These are phyloP conservation scores for Gracilinanus agilis DNA, from an alignment of 2,113 vertebrate genomes.

Conservation along the genomic window DNA sequence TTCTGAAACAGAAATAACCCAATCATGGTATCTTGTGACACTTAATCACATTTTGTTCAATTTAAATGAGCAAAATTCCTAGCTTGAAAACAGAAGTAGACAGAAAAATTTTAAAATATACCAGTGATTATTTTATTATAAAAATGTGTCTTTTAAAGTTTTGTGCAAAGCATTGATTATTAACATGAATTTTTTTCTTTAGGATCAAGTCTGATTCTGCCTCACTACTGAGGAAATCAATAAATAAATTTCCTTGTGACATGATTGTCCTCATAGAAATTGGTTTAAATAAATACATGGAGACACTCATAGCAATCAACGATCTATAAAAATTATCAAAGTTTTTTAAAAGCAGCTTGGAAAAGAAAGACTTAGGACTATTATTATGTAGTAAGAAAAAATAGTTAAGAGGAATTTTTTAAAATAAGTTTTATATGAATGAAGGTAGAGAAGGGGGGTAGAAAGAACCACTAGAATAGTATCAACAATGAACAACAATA, in stretches of 20 bases:
- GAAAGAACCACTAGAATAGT: neutral
- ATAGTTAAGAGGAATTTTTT: neutral
- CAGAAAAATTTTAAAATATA: neutral
- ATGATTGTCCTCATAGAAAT: neutral
- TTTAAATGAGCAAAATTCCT: neutral
- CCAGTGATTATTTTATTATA: neutral
- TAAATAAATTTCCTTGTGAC: neutral
- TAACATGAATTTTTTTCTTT: constrained; percentile 13
- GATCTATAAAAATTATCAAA: constrained; percentile 38
- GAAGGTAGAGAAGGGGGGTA: neutral
- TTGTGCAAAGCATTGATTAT: neutral
- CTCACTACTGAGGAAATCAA: neutral
- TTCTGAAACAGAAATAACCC: constrained; percentile 19
- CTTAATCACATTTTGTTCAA: neutral
- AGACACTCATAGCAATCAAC: neutral
- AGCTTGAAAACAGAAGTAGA: neutral
- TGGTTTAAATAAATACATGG: neutral
- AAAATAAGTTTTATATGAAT: neutral
- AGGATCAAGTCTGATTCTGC: neutral
- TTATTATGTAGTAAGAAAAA: neutral
- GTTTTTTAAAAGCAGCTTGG: neutral
- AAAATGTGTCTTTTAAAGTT: constrained; percentile 19
- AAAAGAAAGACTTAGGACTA: neutral
- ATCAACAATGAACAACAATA: neutral
- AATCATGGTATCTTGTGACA: neutral